A percentile compares a stretch with the other conserved stretches of the same genome.
These are phyloP conservation scores for Phyllotreta cruciferae DNA, from an alignment of 2,888 invertebrate species.

Conservation along the genomic window DNA sequence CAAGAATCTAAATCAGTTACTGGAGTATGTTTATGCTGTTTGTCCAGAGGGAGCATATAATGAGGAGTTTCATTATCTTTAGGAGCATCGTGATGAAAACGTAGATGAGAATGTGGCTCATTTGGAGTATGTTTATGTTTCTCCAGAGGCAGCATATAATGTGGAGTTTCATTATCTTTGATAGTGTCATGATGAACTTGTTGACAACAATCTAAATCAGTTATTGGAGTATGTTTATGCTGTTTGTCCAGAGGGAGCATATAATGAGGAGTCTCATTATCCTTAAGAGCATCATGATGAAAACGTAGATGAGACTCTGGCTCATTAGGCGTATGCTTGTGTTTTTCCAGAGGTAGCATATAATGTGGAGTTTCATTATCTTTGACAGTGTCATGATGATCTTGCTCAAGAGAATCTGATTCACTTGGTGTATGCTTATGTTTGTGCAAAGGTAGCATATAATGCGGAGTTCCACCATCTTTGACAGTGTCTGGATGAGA, in stretches of 20 bases:
- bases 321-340: neutral
- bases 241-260: constrained; percentile 53
- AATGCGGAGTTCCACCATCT: constrained; percentile 30
- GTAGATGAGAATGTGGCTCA: neutral
- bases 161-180: constrained; percentile 49
- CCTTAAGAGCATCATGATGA: neutral
- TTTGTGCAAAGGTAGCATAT: constrained; percentile 36
- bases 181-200: neutral
- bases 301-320: no score
- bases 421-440: neutral
- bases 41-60: constrained; percentile 37
- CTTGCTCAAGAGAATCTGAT: constrained; percentile 11
- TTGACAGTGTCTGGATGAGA: neutral
- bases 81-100: neutral
- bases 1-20: neutral
- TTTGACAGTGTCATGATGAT: neutral
- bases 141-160: constrained; percentile 56
- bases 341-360: constrained; percentile 34
- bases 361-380: constrained; percentile 31
- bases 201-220: no score
- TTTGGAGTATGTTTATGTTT: constrained; percentile 32
- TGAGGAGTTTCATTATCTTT: constrained; percentile 30
- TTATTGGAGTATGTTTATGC: neutral
- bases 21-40: neutral
- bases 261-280: constrained; percentile 47